phyloP scores from a whole-genome alignment of 2,113 vertebrate genomes.

The Saguinus midas region DNA sequence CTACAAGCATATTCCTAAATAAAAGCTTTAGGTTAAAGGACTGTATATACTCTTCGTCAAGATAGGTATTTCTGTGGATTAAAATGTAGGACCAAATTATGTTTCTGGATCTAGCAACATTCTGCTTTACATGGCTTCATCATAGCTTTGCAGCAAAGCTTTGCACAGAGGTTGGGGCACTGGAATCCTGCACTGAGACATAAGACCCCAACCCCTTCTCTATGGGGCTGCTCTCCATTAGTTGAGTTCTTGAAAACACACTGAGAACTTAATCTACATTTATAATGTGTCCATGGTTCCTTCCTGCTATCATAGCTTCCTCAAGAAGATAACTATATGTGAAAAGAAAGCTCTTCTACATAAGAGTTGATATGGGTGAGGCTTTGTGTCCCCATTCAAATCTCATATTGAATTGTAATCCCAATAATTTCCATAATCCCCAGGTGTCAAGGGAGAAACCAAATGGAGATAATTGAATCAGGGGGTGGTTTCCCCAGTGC shows the following conservation, averaged over 20 bases:
- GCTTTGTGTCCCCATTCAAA: too few species aligned
- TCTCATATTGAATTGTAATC: too few species aligned
- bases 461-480: too few species aligned
- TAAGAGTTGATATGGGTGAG: too few species aligned
- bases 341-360: background rate
- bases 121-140: background rate
- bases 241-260: background rate
- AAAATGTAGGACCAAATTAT: background rate
- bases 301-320: background rate
- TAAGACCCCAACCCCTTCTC: rapidly evolving
- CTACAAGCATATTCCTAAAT: background rate
- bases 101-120: background rate
- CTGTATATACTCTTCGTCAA: background rate
- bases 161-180: background rate
- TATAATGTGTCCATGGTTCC: background rate
- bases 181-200: background rate
- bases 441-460: too few species aligned
- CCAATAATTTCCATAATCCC: too few species aligned
- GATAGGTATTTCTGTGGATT: background rate
- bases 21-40: background rate
- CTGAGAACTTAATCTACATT: background rate
- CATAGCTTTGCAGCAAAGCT: rapidly evolving
- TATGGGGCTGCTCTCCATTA: background rate
- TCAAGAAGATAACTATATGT: background rate
- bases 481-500: too few species aligned